phyloP scores from a whole-genome alignment of 2,888 invertebrate species.

The Lasioglossum pauxillum region DNA sequence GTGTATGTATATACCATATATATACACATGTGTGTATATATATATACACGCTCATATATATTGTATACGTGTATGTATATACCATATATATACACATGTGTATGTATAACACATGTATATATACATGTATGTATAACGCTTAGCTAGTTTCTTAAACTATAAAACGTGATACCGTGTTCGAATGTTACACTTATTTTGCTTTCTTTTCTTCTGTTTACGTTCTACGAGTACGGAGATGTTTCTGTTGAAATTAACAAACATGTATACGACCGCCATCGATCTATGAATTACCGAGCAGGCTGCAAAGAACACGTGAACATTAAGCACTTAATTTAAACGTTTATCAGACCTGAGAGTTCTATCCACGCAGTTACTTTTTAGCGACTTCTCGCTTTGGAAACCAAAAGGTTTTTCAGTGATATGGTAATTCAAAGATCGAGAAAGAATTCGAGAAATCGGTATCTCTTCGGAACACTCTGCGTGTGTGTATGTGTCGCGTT shows the following conservation, averaged over 20 bases:
- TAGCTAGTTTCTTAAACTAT: not conserved
- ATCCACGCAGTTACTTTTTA: constrained; percentile 76
- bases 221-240: constrained; percentile 16
- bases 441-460: constrained; percentile 43
- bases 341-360: constrained; percentile 75
- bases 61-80: not conserved
- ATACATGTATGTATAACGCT: not conserved
- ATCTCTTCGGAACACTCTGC: constrained; percentile 29
- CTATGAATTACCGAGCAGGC: constrained; percentile 66
- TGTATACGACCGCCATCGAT: constrained; percentile 46
- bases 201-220: not conserved
- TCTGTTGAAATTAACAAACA: constrained; percentile 43
- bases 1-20: not conserved
- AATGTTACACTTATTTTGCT: not conserved
- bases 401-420: constrained; percentile 38
- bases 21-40: not conserved
- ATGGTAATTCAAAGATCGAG: constrained; percentile 70
- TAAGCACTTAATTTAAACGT: constrained; percentile 73
- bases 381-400: constrained; percentile 59
- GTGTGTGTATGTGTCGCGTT: constrained; percentile 67
- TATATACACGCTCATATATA: no score
- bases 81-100: not conserved
- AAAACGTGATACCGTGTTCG: constrained; percentile 14
- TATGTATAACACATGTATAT: not conserved
- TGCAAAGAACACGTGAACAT: constrained; percentile 76